These are phyloP conservation scores for Pycnonotus jocosus DNA, from an alignment of 2,113 vertebrate species.

Conservation along the genomic window DNA sequence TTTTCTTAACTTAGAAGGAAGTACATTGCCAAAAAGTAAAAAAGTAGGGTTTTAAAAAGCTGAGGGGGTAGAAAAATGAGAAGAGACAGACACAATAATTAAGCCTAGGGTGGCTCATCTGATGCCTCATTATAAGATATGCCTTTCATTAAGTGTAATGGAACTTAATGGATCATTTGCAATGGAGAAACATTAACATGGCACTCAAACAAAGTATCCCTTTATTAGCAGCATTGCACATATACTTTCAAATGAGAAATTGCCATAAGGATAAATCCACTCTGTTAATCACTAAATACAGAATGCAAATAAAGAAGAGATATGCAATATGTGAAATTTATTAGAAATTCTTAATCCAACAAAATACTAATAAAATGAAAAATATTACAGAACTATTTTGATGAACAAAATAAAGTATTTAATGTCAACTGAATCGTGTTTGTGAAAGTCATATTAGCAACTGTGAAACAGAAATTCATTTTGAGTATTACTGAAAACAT, in stretches of 20 bases:
- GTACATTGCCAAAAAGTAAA: not conserved
- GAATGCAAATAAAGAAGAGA: not conserved
- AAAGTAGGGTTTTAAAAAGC: not conserved
- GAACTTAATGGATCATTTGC: slow-evolving; percentile 45
- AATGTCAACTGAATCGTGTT: not conserved
- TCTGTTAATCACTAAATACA: not conserved
- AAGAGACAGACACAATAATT: slow-evolving; percentile 15
- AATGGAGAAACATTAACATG: not conserved
- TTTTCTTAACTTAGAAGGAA: slow-evolving; percentile 15
- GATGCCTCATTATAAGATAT: slow-evolving; percentile 9
- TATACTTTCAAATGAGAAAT: not conserved
- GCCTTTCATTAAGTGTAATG: slow-evolving; percentile 47
- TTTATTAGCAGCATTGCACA: not conserved
- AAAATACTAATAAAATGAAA: not conserved
- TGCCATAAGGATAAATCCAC: not conserved
- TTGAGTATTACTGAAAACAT: not conserved
- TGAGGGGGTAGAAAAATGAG: not conserved
- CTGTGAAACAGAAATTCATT: not conserved
- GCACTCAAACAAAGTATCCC: not conserved
- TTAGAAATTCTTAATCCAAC: not conserved
- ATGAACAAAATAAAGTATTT: not conserved
- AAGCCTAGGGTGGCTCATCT: slow-evolving; percentile 3
- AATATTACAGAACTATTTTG: not conserved
- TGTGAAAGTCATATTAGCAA: not conserved
- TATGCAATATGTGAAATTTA: not conserved